These are phyloP conservation scores for Eospalax fontanierii DNA, from an alignment of 2,797 vertebrate genomes.

Conservation along the genomic window DNA sequence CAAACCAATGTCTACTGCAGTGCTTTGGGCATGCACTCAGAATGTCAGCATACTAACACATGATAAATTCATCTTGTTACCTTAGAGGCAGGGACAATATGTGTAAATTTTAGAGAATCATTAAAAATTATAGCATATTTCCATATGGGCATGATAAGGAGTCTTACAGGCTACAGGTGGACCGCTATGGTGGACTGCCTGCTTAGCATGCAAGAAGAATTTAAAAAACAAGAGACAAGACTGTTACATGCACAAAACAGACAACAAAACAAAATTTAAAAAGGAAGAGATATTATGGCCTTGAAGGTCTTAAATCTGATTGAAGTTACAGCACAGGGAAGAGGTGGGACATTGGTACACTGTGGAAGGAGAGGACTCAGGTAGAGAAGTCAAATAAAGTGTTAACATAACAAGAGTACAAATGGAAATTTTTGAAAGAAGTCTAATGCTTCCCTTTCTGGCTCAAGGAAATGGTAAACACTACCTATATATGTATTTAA, in stretches of 20 bases:
- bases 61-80: rapidly evolving
- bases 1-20: not conserved
- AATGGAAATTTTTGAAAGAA: not conserved
- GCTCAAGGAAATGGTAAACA: not conserved
- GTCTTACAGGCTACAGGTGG: not conserved
- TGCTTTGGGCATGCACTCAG: not conserved
- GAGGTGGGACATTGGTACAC: too few species aligned
- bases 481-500: not conserved
- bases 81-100: too few species aligned
- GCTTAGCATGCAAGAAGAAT: not conserved
- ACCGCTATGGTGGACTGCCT: too few species aligned
- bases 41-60: not conserved
- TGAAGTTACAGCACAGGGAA: not conserved
- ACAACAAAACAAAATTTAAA: rapidly evolving
- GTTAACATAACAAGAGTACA: not conserved
- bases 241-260: not conserved
- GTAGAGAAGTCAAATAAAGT: not conserved
- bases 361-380: not conserved
- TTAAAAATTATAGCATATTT: not conserved
- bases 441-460: not conserved
- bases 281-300: not conserved
- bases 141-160: not conserved
- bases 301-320: rapidly evolving
- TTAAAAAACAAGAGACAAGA: not conserved
- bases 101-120: not conserved